Conservation (phyloP, 2,113 vertebrate genomes). For the Mugil cephalus region DNA sequence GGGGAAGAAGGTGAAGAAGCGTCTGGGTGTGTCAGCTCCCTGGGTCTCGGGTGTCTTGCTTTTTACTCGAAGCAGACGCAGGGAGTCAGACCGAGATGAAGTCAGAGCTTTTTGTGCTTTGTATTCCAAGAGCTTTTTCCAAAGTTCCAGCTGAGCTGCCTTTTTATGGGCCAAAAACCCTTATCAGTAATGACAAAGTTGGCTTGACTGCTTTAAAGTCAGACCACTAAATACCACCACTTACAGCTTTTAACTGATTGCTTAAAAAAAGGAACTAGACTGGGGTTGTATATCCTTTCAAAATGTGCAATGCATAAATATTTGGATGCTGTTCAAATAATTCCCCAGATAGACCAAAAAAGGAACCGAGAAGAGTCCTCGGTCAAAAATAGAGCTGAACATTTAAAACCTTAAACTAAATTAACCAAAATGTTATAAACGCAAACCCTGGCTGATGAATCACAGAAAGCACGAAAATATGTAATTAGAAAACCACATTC, state of each 20-base stretch:
- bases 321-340: not conserved
- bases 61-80: conserved; percentile 41
- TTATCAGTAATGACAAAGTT: conserved; percentile 17
- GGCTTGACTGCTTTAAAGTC: not conserved
- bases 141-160: conserved; percentile 34
- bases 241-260: conserved; percentile 23
- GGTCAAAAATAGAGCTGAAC: too few species aligned
- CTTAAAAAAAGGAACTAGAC: not conserved
- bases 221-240: conserved; percentile 7
- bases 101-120: conserved; percentile 22
- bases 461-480: too few species aligned
- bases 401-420: too few species aligned
- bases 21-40: conserved; percentile 4
- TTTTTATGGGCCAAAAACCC: conserved; percentile 10
- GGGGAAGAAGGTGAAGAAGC: conserved; percentile 12
- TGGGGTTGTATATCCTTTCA: not conserved
- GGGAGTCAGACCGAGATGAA: conserved; percentile 44
- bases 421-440: too few species aligned
- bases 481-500: too few species aligned
- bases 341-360: not conserved
- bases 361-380: too few species aligned
- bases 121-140: conserved; percentile 11
- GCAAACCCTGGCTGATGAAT: too few species aligned
- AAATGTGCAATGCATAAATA: not conserved
- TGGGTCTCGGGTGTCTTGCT: conserved; percentile 19